Evolutionary conservation across 2,888 invertebrate species (phyloP), one percentile per base, ranked within the genome.

Genomic region (Brachylomia viminalis): DNA sequence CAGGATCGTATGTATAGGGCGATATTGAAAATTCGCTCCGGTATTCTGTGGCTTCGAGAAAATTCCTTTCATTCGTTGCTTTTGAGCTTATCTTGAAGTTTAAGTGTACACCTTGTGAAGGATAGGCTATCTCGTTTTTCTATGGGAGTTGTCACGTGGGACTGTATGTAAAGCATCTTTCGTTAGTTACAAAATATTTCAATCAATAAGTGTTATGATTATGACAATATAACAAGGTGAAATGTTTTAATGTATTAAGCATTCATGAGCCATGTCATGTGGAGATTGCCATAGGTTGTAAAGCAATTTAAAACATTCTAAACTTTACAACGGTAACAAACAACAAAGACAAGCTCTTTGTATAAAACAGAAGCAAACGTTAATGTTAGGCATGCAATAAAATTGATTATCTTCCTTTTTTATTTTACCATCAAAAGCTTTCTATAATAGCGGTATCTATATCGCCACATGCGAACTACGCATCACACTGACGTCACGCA

Each of bases 1-100:
- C 89, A 87, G 77, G 75, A 74, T 73, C 66, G 75, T 64, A 69
- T 78, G 75, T 68, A 75, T 68, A 59, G 72, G 58, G 79, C 65
- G 84, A 79, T 84, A 81, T 62, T 68, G 71, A 85, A 86, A 83
- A 80, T 83, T 84, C 7, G 64, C 72, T 81, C 20, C 11, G 27
- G 61, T 75, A 81, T 77, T 75, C 45, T 75, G 76, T 72, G 61
- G 68, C 59, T 62, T 77, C 59, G 68, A 81, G 77, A 68, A 79
- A 86, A 81, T 81, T 84, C 70, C 72, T 72, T 79, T 74, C 30
- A 38, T 42, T 71, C 79, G 64, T 67, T 77, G 70, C 62, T 52
- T 76, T 75, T 59, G 54, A 80, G 75, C 78, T 72, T 78, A 64
- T 77, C 58, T 68, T 56, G n/a, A 38, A 33, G 72, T 52, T 72